Percentiles rank a stretch among this genome's conserved stretches.
phyloP scores from a whole-genome alignment of 2,888 invertebrate genomes.

The Drosophila limbata region DNA sequence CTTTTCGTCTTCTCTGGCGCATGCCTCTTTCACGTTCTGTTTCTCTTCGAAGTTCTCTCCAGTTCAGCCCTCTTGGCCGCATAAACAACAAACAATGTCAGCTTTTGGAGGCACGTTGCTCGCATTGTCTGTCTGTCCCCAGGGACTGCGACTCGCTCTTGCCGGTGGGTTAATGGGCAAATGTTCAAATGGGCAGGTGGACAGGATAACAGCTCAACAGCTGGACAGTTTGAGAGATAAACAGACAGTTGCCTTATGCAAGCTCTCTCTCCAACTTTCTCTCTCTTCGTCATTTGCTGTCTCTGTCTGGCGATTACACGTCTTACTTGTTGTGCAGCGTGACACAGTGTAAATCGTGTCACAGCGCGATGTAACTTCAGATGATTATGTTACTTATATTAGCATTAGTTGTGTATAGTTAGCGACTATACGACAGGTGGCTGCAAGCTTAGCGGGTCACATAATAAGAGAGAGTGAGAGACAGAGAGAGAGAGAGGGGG shows the following conservation, averaged over 20 bases:
- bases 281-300: neutral
- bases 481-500: neutral
- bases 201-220: constrained; percentile 51
- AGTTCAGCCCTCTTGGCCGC: constrained; percentile 21
- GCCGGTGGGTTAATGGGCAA: constrained; percentile 57
- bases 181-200: constrained; percentile 22
- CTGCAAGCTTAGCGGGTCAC: constrained; percentile 33
- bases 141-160: constrained; percentile 61
- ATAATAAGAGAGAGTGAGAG: constrained; percentile 2
- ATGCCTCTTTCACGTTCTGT: constrained; percentile 16
- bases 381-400: constrained; percentile 68
- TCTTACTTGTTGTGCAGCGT: constrained; percentile 31
- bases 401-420: constrained; percentile 50
- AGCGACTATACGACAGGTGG: constrained; percentile 53
- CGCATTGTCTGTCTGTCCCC: constrained; percentile 55
- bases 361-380: constrained; percentile 45
- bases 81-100: constrained; percentile 51
- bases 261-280: neutral
- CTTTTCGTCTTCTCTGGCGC: constrained; percentile 8
- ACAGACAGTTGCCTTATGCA: constrained; percentile 27
- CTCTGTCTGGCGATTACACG: neutral
- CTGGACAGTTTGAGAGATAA: constrained; percentile 54
- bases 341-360: constrained; percentile 61
- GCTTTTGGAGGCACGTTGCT: constrained; percentile 51
- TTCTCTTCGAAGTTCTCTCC: neutral